A percentile compares a stretch with the other conserved stretches of the same genome.
Evolutionary conservation across 92 coral and sea anemone species (phyloP).

Genomic region (Zoanthus solanderi): DNA sequence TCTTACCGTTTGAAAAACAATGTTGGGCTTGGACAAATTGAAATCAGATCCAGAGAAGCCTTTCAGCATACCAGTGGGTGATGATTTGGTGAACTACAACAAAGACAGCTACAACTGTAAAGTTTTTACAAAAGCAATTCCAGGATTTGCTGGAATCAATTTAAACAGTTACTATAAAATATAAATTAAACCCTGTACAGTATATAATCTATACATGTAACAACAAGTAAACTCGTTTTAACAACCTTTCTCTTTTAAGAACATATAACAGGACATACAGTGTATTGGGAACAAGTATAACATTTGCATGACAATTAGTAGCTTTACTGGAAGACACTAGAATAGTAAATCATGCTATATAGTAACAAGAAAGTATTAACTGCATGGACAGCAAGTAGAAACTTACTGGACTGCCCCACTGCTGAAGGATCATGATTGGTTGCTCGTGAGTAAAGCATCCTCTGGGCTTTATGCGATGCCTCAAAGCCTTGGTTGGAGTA

Average conservation of each 20-base stretch:
- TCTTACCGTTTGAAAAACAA: slow-evolving; percentile 37
- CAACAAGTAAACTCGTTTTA: background rate
- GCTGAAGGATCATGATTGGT: slow-evolving; percentile 55
- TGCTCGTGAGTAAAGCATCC: slow-evolving; percentile 57
- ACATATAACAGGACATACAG: background rate
- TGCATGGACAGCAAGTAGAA: background rate
- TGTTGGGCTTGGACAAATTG: slow-evolving; percentile 56
- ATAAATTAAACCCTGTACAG: background rate
- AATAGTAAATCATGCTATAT: background rate
- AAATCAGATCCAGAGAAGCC: slow-evolving; percentile 48
- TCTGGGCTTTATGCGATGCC: slow-evolving; percentile 58
- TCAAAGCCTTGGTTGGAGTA: slow-evolving; percentile 67
- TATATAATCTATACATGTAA: background rate
- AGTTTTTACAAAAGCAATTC: background rate
- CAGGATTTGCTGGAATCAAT: slow-evolving; percentile 12
- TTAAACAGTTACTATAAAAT: background rate
- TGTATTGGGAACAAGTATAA: background rate
- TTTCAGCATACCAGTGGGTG: slow-evolving; percentile 60
- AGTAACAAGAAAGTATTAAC: background rate
- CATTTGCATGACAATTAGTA: background rate
- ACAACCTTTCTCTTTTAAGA: background rate
- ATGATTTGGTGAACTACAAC: slow-evolving; percentile 50
- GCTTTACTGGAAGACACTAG: background rate
- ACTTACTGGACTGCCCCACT: slow-evolving; percentile 60
- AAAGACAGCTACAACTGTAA: background rate